These are phyloP conservation scores for Drosophila lini DNA, from an alignment of 1,140 invertebrate genomes.

Conservation along the genomic window DNA sequence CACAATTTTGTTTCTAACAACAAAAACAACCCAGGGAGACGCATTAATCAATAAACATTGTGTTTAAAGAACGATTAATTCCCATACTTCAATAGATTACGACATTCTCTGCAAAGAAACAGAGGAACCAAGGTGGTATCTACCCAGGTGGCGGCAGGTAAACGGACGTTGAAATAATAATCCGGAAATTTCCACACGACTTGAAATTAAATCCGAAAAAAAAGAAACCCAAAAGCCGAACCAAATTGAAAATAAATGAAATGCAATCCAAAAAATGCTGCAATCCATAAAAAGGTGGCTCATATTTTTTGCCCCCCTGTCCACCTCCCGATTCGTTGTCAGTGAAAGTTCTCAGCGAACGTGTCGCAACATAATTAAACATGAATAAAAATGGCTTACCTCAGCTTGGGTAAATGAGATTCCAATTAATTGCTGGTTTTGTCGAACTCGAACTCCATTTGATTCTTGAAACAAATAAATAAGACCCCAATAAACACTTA, in stretches of 20 bases:
- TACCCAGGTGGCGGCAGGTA: constrained; percentile 13
- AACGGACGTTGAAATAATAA: constrained; percentile 17
- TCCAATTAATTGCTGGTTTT: constrained; percentile 26
- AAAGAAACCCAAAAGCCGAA: constrained; percentile 24
- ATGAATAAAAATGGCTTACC: constrained; percentile 30
- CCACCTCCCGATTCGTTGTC: constrained; percentile 1
- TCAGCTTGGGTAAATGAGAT: constrained; percentile 10
- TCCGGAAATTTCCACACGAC: constrained; percentile 20
- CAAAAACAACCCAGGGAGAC: background rate
- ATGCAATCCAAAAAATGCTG: constrained; percentile 17
- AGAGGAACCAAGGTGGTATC: background rate
- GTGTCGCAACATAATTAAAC: constrained; percentile 35
- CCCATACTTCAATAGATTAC: background rate
- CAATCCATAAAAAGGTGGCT: constrained; percentile 11
- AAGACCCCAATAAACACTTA: constrained; percentile 4
- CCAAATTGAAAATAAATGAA: constrained; percentile 28
- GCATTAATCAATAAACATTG: background rate
- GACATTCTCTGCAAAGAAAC: background rate
- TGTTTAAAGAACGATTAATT: background rate
- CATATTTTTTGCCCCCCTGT: constrained; percentile 2
- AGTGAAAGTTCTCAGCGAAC: constrained; percentile 40
- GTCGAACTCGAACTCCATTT: constrained; percentile 28
- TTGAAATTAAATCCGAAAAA: constrained; percentile 1
- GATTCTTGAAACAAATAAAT: constrained; percentile 27
- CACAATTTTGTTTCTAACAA: constrained; percentile 1